phyloP scores from a whole-genome alignment of 2,888 invertebrate species.

The Spodoptera littoralis region DNA sequence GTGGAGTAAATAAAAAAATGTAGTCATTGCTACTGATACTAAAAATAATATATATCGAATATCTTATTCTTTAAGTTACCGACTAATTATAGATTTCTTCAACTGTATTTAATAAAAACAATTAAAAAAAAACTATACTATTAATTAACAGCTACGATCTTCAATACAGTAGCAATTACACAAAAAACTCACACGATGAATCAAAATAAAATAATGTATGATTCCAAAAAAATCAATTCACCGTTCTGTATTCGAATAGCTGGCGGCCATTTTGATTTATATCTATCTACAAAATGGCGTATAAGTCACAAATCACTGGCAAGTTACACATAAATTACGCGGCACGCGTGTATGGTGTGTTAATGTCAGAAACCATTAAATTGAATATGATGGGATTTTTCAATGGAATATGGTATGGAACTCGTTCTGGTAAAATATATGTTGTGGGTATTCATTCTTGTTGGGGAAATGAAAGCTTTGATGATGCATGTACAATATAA shows the following conservation, averaged over 20 bases:
- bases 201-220: slow-evolving; percentile 43
- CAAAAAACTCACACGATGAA: slow-evolving; percentile 21
- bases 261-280: slow-evolving; percentile 62
- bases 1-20: too few species aligned
- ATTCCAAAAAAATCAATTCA: slow-evolving; percentile 58
- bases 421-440: neutral
- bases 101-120: too few species aligned
- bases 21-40: too few species aligned
- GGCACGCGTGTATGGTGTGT: slow-evolving; percentile 33
- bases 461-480: too few species aligned
- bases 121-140: neutral
- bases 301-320: slow-evolving; percentile 50
- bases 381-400: slow-evolving; percentile 43
- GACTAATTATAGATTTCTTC: too few species aligned
- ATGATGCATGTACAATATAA: too few species aligned
- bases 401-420: neutral
- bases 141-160: neutral
- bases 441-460: neutral
- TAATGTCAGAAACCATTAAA: slow-evolving; percentile 39
- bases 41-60: too few species aligned
- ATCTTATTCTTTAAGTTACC: too few species aligned
- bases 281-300: slow-evolving; percentile 58
- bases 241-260: slow-evolving; percentile 49
- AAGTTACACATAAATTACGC: slow-evolving; percentile 38
- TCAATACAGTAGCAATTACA: slow-evolving; percentile 10